These are phyloP conservation scores for Eupithecia inturbata DNA, from an alignment of 2,888 invertebrate species.

Conservation along the genomic window DNA sequence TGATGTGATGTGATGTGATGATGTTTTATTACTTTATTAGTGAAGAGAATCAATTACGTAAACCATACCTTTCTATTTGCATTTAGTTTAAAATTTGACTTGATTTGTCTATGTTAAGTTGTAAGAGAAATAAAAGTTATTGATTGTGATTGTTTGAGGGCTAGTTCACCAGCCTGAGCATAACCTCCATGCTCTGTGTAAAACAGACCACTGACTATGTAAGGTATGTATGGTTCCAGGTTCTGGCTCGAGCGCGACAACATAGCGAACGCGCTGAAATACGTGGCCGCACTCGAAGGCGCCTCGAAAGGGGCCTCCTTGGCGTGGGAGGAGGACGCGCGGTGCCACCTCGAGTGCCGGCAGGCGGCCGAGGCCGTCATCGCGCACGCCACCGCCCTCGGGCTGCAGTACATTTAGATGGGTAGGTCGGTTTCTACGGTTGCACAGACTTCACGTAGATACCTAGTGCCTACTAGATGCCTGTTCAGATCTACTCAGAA, in stretches of 20 bases:
- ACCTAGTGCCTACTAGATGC: too few relatives aligned
- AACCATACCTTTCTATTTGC: too few relatives aligned
- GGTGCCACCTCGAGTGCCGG: constrained; percentile 92
- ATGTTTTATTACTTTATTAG: too few relatives aligned
- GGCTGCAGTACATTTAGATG: constrained; percentile 76
- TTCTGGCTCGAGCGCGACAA: constrained; percentile 96
- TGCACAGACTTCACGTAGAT: too few relatives aligned
- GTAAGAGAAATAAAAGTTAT: too few relatives aligned
- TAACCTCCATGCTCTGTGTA: not conserved
- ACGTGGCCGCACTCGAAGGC: constrained; percentile 94
- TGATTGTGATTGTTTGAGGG: too few relatives aligned
- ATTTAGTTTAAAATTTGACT: too few relatives aligned
- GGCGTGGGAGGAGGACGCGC: constrained; percentile 93
- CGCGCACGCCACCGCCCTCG: constrained; percentile 93
- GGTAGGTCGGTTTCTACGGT: not conserved
- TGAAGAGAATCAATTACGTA: too few relatives aligned
- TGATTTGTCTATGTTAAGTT: too few relatives aligned
- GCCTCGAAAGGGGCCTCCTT: constrained; percentile 95
- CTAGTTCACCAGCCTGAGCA: too few relatives aligned
- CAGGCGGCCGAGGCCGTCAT: constrained; percentile 95
- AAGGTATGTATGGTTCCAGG: constrained; percentile 77
- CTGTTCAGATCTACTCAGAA: too few relatives aligned
- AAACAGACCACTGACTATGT: not conserved
- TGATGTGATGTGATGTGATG: too few relatives aligned
- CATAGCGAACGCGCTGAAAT: constrained; percentile 92